Conservation (phyloP, 2,888 invertebrate species). For the Gibbula magus region DNA sequence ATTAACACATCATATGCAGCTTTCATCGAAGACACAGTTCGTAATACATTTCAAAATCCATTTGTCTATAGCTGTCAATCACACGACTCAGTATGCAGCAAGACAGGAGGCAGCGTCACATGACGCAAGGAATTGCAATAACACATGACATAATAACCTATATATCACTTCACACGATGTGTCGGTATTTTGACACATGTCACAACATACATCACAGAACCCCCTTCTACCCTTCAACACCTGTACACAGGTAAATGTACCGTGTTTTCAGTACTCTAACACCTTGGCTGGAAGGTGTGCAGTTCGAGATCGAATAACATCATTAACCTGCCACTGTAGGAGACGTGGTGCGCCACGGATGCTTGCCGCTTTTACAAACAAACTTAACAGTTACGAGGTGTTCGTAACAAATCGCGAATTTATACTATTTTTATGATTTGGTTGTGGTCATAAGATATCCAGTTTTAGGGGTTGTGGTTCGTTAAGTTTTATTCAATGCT, state of each 20-base stretch:
- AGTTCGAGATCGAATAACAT: not conserved
- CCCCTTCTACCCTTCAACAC: not conserved
- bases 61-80: not conserved
- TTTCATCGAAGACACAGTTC: no score
- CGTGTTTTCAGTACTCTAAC: not conserved
- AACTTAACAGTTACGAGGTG: not conserved
- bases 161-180: not conserved
- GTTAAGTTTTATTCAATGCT: no score
- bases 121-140: not conserved
- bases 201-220: not conserved
- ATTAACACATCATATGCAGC: no score
- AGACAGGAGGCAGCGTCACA: not conserved
- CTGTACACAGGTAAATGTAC: not conserved
- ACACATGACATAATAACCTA: not conserved
- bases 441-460: no score
- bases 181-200: slow-evolving; percentile 8
- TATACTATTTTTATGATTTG: not conserved
- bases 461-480: no score
- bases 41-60: not conserved
- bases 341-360: not conserved
- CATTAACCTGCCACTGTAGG: not conserved
- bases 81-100: not conserved
- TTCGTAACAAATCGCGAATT: not conserved
- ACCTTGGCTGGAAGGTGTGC: not conserved
- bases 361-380: not conserved